Evolutionary conservation across 2,113 vertebrate genomes (phyloP).

Genomic region (Sisor rabdophorus): DNA sequence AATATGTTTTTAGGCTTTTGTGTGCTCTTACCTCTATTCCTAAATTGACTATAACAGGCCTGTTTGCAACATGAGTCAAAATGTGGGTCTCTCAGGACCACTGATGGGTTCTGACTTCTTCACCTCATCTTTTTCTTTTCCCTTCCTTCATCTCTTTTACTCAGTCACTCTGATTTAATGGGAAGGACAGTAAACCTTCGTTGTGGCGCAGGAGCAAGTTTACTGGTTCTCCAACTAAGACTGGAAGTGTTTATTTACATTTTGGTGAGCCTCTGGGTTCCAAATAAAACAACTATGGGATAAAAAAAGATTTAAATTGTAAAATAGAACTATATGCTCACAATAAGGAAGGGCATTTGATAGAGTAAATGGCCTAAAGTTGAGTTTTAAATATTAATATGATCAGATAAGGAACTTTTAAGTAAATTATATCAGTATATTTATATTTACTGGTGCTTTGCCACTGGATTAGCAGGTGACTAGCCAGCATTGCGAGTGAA

Average conservation of each 20-base stretch:
- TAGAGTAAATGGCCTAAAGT: background rate
- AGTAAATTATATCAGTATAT: background rate
- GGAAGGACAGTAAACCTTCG: conserved; percentile 49
- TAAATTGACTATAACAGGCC: conserved; percentile 21
- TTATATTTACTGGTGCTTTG: background rate
- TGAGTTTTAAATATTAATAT: background rate
- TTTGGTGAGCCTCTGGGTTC: conserved; percentile 38
- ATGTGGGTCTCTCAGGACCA: conserved; percentile 44
- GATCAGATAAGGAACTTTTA: background rate
- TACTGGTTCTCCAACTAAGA: conserved; percentile 40
- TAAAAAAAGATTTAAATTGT: background rate
- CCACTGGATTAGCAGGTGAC: background rate
- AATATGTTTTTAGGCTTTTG: conserved; percentile 11
- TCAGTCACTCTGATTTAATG: conserved; percentile 46
- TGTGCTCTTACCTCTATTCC: conserved; percentile 1
- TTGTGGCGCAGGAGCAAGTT: conserved; percentile 38
- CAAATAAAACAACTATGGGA: conserved; percentile 33
- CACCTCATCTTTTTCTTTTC: conserved; percentile 43
- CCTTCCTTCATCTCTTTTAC: conserved; percentile 39
- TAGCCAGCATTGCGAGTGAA: background rate
- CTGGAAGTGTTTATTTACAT: conserved; percentile 50
- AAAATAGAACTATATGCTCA: background rate
- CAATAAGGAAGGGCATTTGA: background rate
- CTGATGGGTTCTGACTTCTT: conserved; percentile 46
- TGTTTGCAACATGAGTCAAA: conserved; percentile 30